Conservation (phyloP, 53 echinoderm and acorn worm species). For the Zoroaster sp. region DNA sequence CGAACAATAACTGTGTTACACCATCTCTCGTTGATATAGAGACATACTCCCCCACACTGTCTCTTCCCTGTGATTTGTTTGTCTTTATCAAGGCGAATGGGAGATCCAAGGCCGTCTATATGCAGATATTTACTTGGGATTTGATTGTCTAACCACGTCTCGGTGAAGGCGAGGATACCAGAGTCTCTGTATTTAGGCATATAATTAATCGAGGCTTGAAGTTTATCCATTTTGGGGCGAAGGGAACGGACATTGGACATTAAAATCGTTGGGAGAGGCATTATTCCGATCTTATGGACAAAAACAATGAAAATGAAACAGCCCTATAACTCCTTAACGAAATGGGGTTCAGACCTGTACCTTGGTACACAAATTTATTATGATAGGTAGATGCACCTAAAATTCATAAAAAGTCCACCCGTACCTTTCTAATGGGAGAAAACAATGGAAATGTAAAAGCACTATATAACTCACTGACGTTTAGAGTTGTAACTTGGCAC, state of each 20-base stretch:
- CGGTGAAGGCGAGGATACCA: conserved; percentile 62
- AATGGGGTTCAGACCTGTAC: too few relatives aligned
- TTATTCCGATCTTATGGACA: not conserved
- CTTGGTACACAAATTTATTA: too few relatives aligned
- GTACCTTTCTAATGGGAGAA: too few relatives aligned
- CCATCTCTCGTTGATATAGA: not conserved
- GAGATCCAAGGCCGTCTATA: conserved; percentile 31
- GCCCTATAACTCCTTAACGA: too few relatives aligned
- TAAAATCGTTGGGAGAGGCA: conserved; percentile 60
- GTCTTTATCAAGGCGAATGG: conserved; percentile 45
- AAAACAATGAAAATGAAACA: too few relatives aligned
- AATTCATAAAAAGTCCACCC: too few relatives aligned
- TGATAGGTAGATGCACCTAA: too few relatives aligned
- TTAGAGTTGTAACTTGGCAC: too few relatives aligned
- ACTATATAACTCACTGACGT: too few relatives aligned
- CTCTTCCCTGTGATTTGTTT: conserved; percentile 57
- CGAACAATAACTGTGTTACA: not conserved
- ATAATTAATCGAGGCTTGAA: conserved; percentile 54
- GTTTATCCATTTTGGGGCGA: conserved; percentile 68
- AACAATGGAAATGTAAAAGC: too few relatives aligned
- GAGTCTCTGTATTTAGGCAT: conserved; percentile 67
- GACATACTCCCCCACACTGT: conserved; percentile 47
- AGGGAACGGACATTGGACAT: conserved; percentile 65
- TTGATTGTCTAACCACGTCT: conserved; percentile 64
- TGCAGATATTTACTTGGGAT: conserved; percentile 50